A percentile compares a stretch with the other conserved stretches of the same genome.
Conservation (phyloP, 1,140 invertebrate genomes). For the Drosophila nigromelanica region DNA sequence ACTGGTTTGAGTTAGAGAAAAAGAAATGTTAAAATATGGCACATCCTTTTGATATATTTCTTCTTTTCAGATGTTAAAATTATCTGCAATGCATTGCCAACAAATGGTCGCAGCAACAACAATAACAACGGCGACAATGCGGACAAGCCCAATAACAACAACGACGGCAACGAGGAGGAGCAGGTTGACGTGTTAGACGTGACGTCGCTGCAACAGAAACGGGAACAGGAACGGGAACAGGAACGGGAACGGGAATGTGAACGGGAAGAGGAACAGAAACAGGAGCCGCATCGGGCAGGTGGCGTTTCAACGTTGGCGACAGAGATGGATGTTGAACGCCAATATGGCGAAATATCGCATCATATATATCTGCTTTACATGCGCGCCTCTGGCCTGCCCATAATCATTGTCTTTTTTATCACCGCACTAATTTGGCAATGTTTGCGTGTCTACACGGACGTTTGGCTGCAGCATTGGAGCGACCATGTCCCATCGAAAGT, state of each 20-base stretch:
- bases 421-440: conserved; percentile 86
- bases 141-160: conserved; percentile 17
- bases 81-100: conserved; percentile 58
- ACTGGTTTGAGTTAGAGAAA: no score
- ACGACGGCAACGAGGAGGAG: conserved; percentile 19
- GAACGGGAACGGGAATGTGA: not conserved
- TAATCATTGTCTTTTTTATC: conserved; percentile 85
- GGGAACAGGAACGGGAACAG: no score
- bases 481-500: conserved; percentile 54
- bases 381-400: conserved; percentile 86
- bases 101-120: conserved; percentile 55
- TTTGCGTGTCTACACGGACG: conserved; percentile 86
- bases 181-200: conserved; percentile 52
- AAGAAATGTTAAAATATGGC: not conserved
- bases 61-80: conserved; percentile 58
- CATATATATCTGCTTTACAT: conserved; percentile 88
- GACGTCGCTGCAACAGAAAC: conserved; percentile 43
- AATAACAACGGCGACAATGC: conserved; percentile 41
- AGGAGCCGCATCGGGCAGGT: conserved; percentile 6
- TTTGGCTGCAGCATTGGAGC: conserved; percentile 88
- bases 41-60: not conserved
- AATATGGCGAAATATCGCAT: conserved; percentile 87
- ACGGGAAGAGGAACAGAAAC: conserved; percentile 3
- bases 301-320: conserved; percentile 30
- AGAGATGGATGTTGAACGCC: conserved; percentile 85